Conservation (phyloP, 2,888 invertebrate genomes). For the Catocala nupta region DNA sequence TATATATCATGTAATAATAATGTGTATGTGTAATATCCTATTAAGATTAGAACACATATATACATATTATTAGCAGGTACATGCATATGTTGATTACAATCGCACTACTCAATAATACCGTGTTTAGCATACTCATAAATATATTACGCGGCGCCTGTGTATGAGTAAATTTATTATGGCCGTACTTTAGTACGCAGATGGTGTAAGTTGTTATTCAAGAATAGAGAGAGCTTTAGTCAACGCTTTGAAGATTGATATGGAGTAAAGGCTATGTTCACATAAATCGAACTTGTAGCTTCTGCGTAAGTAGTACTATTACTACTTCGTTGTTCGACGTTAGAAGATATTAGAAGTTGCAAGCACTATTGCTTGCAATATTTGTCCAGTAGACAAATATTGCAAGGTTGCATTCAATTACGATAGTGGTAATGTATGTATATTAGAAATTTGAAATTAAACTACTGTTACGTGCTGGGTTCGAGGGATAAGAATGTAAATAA, state of each 20-base stretch:
- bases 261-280: background rate
- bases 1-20: too few relatives aligned
- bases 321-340: too few relatives aligned
- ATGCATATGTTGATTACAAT: conserved; percentile 22
- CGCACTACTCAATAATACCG: conserved; percentile 39
- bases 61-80: conserved; percentile 14
- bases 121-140: conserved; percentile 48
- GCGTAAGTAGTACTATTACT: too few relatives aligned
- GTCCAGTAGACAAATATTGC: too few relatives aligned
- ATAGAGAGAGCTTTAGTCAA: background rate
- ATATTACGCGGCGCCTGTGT: conserved; percentile 28
- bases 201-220: background rate
- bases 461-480: too few relatives aligned
- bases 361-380: too few relatives aligned
- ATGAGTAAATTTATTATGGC: conserved; percentile 10
- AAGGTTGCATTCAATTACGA: too few relatives aligned
- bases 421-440: too few relatives aligned
- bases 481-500: too few relatives aligned
- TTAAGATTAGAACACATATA: conserved; percentile 21
- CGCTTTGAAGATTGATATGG: background rate
- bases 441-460: too few relatives aligned
- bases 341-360: too few relatives aligned
- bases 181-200: conserved; percentile 5
- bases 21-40: background rate
- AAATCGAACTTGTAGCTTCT: too few relatives aligned